Conservation (phyloP, 2,888 invertebrate genomes). For the Archips crataeganus region DNA sequence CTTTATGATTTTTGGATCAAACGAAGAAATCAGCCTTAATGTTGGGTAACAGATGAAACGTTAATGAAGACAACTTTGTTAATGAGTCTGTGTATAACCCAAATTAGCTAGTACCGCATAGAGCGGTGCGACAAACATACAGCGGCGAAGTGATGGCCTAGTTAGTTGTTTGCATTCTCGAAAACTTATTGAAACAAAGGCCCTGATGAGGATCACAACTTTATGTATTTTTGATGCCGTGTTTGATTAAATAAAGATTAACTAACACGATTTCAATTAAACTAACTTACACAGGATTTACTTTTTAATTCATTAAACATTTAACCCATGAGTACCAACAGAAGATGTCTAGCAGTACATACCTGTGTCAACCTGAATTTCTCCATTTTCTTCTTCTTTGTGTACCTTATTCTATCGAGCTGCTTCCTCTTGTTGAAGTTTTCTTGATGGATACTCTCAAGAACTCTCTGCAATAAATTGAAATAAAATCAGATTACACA, state of each 20-base stretch:
- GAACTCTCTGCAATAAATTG: conserved; percentile 80
- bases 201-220: neutral
- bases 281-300: neutral
- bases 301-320: neutral
- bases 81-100: neutral
- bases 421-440: conserved; percentile 87
- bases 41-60: neutral
- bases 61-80: neutral
- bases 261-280: no score
- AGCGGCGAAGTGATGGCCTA: conserved; percentile 4
- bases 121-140: neutral
- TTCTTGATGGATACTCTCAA: conserved; percentile 86
- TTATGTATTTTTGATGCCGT: no score
- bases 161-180: neutral
- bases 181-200: neutral
- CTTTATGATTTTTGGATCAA: neutral
- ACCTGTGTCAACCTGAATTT: conserved; percentile 86
- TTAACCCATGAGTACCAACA: neutral
- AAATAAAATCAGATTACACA: neutral
- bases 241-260: no score
- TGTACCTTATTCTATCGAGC: conserved; percentile 86
- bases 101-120: neutral
- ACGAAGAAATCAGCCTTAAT: neutral
- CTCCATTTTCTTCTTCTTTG: conserved; percentile 87
- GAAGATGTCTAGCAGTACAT: neutral